Base-by-base conservation (phyloP, 2,113 vertebrate genomes). In the Vombatus ursinus region DNA sequence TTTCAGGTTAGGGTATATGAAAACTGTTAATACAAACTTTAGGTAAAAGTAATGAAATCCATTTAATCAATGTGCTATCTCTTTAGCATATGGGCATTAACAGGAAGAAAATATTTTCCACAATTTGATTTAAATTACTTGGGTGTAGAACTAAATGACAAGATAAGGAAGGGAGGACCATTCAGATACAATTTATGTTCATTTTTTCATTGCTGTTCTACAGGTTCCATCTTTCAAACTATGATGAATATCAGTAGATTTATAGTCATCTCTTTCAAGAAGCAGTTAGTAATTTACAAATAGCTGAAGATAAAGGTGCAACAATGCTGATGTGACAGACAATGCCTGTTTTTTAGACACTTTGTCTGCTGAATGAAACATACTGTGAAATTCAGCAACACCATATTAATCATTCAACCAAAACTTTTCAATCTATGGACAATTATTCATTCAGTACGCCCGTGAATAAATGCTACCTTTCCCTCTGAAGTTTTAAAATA, bases 401-500 rank as follows among this genome's bases (percentile, higher is more conserved):
- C 8, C 51, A 52, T 95, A 49, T 77, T 96, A 96, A 96, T 95
- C 52, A 95, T 92, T 84, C 16, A 44, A 84, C n/a, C 19, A 84
- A 44, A 44, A 84, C 68, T 44, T 84, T 54, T 95, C 51, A 92
- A 49, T 92, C 91, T n/a, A 92, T 51, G 54, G 93, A 95, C 95
- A 93, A 54, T 52, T 91, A 95, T 91, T 90, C 9, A 95, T 50
- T 89, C 47, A 57, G 89, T 57, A 94, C 49, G 93, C n/a, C 24
- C 77, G 91, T 31, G 1, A 23, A 51, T 84, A 91, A 94, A 92
- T 91, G 91, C 48, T 24, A 19, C 19, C 28, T 50, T 93, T 96
- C 93, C 50, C 31, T 77, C 50, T 94, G 89, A 97, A 95, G 91
- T 92, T 92, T 44, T 96, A 94, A 96, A 95, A 96, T 89, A 94